Base-by-base conservation (phyloP, 35 echinoderm and acorn worm genomes). In the Heliocidaris erythrogramma region DNA sequence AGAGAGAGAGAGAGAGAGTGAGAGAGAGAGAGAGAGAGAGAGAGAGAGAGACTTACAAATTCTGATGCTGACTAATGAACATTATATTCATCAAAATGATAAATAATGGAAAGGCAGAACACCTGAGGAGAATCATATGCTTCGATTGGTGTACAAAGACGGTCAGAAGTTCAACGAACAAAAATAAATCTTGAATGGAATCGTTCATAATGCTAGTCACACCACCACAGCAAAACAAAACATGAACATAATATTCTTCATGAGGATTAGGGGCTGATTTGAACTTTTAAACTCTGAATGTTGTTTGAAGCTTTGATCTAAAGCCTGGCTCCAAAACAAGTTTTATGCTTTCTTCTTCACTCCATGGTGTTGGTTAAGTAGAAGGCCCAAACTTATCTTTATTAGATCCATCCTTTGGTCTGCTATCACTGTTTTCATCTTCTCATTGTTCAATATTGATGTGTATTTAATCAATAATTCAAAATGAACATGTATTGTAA, bases 271-370 rank as follows among this genome's bases (percentile, higher is more conserved):
- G 65, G 65, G 8, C 27, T n/a, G 27, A 78, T 78, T 78, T 78
- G 65, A 78, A 78, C 65, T 78, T 78, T 78, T 78, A 78, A 78
- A 78, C 65, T 78, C 27, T 78, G 65, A 78, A 78, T 78, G 18
- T 78, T 78, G 65, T 78, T 18, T 78, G 27, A 78, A 78, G 65
- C 21, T 78, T 7, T 7, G 21, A 78, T 21, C 65, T 27, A 24
- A 78, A 78, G 7, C 65, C 65, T 27, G 65, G 65, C 65, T 27
- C 65, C 65, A 78, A 78, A 78, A 78, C 14, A 18, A 69, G 21
- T 78, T 60, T 60, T 7, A 78, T 78, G 65, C 0, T 78, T 78
- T n/a, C 52, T 56, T 56, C 52, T 56, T 56, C 14, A 13, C 52
- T 56, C 10, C 11, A 56, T 14, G 10, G 52, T 27, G 4, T 24